Evolutionary conservation across 2,888 invertebrate species (phyloP), one percentile per base, ranked within the genome.

Genomic region (Pterostichus madidus): DNA sequence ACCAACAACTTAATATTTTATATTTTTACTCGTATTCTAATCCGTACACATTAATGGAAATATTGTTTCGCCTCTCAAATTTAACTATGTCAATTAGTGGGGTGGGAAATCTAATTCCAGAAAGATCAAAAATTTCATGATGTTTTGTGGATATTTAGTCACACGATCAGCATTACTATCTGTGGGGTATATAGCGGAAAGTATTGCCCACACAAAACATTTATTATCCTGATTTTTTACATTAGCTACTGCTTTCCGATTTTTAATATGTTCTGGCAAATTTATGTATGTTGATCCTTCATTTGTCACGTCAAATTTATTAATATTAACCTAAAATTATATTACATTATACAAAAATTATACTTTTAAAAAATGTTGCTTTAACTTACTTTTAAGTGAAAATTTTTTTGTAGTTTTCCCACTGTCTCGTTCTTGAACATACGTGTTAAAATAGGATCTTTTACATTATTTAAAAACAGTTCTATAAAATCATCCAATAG

Each of bases 21-120:
- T 32, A 44, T 13, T 44, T 71, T 39, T 3, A 10, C 4, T 39
- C 17, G 6, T 76, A 35, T 32, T 83, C 53, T 24, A 85, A 49
- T n/a, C 79, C 83, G 59, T 82, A 84, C 7, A 84, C 83, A 52
- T 85, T 84, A 7, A 84, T 56, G n/a, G 79, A 73, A 10, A 85
- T 83, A 35, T 84, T 59, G 73, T 85, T 85, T 11, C 80, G 6
- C 24, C 83, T 76, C 83, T 85, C 85, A 83, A 85, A 85, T 46
- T 79, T 81, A n/a, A 46, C 3, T 31, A 85, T 84, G 31, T 85
- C 82, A 85, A 53, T 85, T 75, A 75, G 24, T 52, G 53, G 46
- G 17, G 31, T 75, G 1, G 52, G 75, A 75, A 75, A 52, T n/a
- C 46, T 6, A 24, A 75, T 75, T n/a, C 49, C 49, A n/a, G 75